Evolutionary conservation across 2,888 invertebrate genomes (phyloP).

Genomic region (Eupithecia inturbata): DNA sequence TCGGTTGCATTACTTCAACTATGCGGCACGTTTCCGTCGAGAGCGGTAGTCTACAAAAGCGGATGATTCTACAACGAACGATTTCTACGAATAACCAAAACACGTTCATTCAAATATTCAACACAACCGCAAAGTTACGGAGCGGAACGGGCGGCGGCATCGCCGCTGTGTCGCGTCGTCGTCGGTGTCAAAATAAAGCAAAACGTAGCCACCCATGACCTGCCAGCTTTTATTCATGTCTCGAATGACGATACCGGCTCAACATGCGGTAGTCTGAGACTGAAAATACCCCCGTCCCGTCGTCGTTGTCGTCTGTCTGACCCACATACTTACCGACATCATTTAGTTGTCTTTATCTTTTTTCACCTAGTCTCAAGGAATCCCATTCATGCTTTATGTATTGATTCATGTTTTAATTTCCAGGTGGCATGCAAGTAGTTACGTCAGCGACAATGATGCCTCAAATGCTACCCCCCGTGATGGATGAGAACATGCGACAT

Average conservation of each 20-base stretch:
- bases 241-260: background rate
- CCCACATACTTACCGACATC: background rate
- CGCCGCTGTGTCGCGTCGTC: constrained; percentile 1
- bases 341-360: background rate
- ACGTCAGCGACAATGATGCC: constrained; percentile 89
- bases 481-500: constrained; percentile 95
- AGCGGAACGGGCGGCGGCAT: constrained; percentile 57
- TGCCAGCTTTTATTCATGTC: constrained; percentile 19
- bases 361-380: background rate
- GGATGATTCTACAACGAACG: constrained; percentile 60
- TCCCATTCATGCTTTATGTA: background rate
- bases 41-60: constrained; percentile 45
- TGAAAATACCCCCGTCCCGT: constrained; percentile 11
- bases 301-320: background rate
- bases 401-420: constrained; percentile 40
- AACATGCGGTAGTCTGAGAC: constrained; percentile 26
- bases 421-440: constrained; percentile 91
- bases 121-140: constrained; percentile 62
- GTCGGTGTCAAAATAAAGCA: constrained; percentile 61
- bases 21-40: constrained; percentile 65
- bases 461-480: constrained; percentile 95
- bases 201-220: constrained; percentile 55
- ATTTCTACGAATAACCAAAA: constrained; percentile 69
- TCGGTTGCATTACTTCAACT: constrained; percentile 59
- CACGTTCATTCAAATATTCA: constrained; percentile 70